Evolutionary conservation across 2,113 vertebrate species (phyloP), one percentile per base, ranked within the genome.

Genomic region (Cnemophilus loriae): DNA sequence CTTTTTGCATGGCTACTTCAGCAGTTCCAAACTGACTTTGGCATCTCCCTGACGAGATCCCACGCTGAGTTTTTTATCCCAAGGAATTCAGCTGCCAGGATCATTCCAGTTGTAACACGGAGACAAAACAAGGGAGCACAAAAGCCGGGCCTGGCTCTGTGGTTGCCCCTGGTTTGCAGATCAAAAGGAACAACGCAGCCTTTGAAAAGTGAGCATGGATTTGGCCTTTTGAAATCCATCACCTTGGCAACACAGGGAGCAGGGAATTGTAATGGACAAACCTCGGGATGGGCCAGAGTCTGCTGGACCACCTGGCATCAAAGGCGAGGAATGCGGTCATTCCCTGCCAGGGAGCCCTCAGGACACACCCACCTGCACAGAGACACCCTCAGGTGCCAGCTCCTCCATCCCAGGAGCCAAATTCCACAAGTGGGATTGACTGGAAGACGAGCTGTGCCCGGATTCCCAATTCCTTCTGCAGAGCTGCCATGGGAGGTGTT

Each of bases 141-240:
- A 60, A 39, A 87, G 46, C 33, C 56, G 15, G 27, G 47, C 65
- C 70, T 42, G 47, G 17, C 3, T 50, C 16, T 21, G 33, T 15
- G 47, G 59, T 42, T 30, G 57, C 13, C 49, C 44, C n/a, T n/a
- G 71, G 12, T 64, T 61, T 37, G 63, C n/a, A 47, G 86, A 92
- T 93, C 76, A 95, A 95, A 95, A 80, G 89, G 59, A 94, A 89
- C 83, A 84, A 65, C 59, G 15, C 68, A 42, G 89, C 70, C 92
- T 96, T 93, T 93, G 91, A 84, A 92, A 88, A 41, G 46, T 1
- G 3, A 95, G 83, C 50, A 16, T 10, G 18, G 85, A 10, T 63
- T 65, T 86, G 92, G 67, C 85, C 75, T 97, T 96, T 89, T 23
- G 79, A 71, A 92, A 90, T 87, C 37, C 60, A 78, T 95, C 89